Percentiles rank a stretch among this genome's conserved stretches.
Evolutionary conservation across 2,888 invertebrate genomes (phyloP).

Genomic region (Drosophila melanocephala): DNA sequence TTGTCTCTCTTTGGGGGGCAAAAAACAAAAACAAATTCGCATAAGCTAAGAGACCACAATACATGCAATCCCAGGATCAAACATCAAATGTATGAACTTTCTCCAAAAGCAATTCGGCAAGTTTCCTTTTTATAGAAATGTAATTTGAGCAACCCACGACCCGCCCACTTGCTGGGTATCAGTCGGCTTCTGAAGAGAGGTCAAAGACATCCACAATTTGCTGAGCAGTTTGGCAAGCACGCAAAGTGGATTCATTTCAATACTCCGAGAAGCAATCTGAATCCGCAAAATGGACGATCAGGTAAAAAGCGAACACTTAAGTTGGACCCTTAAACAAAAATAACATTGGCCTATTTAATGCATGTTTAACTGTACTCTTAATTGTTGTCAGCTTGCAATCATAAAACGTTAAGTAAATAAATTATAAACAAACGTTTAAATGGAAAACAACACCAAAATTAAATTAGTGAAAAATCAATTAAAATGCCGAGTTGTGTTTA

Average conservation of each 20-base stretch:
- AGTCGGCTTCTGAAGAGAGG: conserved; percentile 15
- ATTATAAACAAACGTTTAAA: background rate
- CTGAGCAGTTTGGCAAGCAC: conserved; percentile 49
- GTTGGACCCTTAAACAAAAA: background rate
- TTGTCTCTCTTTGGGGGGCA: background rate
- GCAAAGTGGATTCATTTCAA: conserved; percentile 72
- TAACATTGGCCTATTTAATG: background rate
- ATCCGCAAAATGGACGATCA: conserved; percentile 41
- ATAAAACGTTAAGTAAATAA: background rate
- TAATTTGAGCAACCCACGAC: background rate
- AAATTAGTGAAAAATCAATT: background rate
- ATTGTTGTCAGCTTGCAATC: background rate
- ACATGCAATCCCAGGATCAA: conserved; percentile 18
- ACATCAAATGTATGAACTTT: conserved; percentile 15
- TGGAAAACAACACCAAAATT: background rate
- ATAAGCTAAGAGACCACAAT: conserved; percentile 15
- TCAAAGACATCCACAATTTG: conserved; percentile 23
- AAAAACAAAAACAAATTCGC: conserved; percentile 7
- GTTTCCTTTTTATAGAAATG: conserved; percentile 33
- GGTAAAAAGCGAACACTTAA: conserved; percentile 4
- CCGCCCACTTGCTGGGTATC: background rate
- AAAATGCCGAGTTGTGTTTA: background rate
- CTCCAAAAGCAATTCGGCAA: conserved; percentile 4
- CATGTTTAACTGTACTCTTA: background rate
- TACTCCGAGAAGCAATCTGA: conserved; percentile 42